Percentiles rank a stretch among this genome's conserved stretches.
Evolutionary conservation across 2,888 invertebrate species (phyloP).

Genomic region (Cephus sareptanus): DNA sequence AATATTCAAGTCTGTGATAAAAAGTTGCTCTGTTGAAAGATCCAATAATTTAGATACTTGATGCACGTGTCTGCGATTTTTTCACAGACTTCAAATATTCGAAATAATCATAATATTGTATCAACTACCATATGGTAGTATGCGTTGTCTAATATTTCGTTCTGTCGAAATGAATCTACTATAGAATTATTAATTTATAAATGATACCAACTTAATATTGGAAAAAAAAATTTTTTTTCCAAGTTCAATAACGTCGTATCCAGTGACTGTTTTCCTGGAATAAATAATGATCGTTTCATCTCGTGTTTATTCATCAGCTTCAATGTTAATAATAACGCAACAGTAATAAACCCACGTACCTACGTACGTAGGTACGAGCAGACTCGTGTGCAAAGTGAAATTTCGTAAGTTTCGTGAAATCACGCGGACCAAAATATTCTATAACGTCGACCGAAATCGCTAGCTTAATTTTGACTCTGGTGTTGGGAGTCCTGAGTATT

Average conservation of each 20-base stretch:
- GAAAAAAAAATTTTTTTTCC: not conserved
- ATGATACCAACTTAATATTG: not conserved
- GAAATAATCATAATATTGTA: not conserved
- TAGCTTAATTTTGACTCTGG: not conserved
- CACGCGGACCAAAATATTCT: not conserved
- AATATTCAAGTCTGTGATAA: not conserved
- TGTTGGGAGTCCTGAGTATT: not conserved
- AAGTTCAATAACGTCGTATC: not conserved
- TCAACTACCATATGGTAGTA: not conserved
- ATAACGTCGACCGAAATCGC: not conserved
- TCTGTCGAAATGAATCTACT: not conserved
- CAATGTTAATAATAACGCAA: not conserved
- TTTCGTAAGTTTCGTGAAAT: not conserved
- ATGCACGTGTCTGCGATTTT: not conserved
- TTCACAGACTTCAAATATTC: not conserved
- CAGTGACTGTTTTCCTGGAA: not conserved
- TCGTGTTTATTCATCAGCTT: not conserved
- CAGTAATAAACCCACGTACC: not conserved
- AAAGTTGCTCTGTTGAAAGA: not conserved
- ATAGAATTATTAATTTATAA: not conserved
- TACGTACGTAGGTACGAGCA: not conserved
- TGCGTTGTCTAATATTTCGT: not conserved
- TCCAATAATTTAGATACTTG: not conserved
- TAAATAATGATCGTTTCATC: not conserved
- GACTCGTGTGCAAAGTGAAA: not conserved